A percentile compares a stretch with the other conserved stretches of the same genome.
These are phyloP conservation scores for Gymnoscelis rufifasciata DNA, from an alignment of 2,888 invertebrate species.

Conservation along the genomic window DNA sequence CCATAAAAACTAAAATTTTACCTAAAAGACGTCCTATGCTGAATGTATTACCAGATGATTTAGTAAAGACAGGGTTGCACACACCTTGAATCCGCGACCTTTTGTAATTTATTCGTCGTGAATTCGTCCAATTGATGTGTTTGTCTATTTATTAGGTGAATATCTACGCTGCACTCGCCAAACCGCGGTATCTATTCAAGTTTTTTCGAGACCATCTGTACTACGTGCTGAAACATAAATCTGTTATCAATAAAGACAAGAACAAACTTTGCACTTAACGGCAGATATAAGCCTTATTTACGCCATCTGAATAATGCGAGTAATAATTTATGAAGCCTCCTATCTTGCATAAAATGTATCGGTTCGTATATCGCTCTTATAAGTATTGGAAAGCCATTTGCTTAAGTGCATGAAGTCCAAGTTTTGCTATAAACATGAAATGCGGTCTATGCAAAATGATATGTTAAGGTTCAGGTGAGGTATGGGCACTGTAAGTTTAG, in stretches of 20 bases:
- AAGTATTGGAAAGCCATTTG: slow-evolving; percentile 78
- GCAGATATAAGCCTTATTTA: slow-evolving; percentile 33
- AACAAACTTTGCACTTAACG: slow-evolving; percentile 15
- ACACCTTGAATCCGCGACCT: too few species aligned
- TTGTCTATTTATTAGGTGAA: too few species aligned
- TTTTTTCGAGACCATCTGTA: too few species aligned
- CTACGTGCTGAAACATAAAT: not conserved
- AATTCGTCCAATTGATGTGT: too few species aligned
- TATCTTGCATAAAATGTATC: slow-evolving; percentile 58
- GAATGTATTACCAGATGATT: too few species aligned
- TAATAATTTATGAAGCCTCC: slow-evolving; percentile 60
- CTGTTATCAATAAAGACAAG: too few species aligned
- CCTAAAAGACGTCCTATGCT: too few species aligned
- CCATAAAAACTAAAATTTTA: too few species aligned
- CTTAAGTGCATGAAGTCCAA: slow-evolving; percentile 76
- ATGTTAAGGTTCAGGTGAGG: slow-evolving; percentile 65
- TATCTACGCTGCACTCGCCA: too few species aligned
- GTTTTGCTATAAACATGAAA: slow-evolving; percentile 77
- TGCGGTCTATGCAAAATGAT: slow-evolving; percentile 71
- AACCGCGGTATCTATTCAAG: too few species aligned
- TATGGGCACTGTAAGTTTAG: slow-evolving; percentile 32
- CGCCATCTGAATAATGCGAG: slow-evolving; percentile 38
- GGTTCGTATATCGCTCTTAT: slow-evolving; percentile 62
- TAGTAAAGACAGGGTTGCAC: too few species aligned
- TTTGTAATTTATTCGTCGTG: too few species aligned